These are phyloP conservation scores for Galemys pyrenaicus DNA, from an alignment of 2,113 vertebrate genomes.

Conservation along the genomic window DNA sequence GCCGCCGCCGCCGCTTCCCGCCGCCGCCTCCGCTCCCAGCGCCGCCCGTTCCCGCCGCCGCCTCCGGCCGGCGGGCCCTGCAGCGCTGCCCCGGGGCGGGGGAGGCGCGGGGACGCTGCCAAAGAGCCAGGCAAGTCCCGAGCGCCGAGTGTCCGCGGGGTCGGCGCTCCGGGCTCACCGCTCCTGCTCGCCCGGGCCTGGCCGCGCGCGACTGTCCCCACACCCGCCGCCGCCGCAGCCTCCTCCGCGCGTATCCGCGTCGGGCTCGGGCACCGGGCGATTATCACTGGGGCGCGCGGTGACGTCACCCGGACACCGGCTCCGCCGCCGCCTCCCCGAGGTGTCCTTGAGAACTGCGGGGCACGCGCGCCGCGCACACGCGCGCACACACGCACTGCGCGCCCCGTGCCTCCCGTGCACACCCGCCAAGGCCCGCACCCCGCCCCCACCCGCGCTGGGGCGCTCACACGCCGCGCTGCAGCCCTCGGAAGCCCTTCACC, in stretches of 20 bases:
- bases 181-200: background rate
- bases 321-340: constrained; percentile 95
- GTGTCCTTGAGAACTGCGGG: constrained; percentile 97
- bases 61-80: constrained; percentile 10
- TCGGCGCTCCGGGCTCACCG: background rate
- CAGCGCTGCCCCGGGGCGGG: background rate
- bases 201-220: constrained; percentile 7
- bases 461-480: background rate
- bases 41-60: constrained; percentile 42
- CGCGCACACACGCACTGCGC: constrained; percentile 60
- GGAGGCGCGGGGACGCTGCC: background rate
- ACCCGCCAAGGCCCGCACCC: too few relatives aligned
- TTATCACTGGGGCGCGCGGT: constrained; percentile 99
- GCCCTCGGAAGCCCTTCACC: background rate
- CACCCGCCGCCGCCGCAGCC: constrained; percentile 60
- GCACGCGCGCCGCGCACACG: constrained; percentile 76
- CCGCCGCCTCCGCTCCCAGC: constrained; percentile 38
- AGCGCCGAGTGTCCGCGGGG: background rate
- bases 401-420: constrained; percentile 38
- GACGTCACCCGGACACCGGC: constrained; percentile 97
- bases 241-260: constrained; percentile 95
- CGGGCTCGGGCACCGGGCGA: constrained; percentile 95
- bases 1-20: constrained; percentile 45
- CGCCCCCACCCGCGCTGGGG: background rate
- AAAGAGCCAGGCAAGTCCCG: too few relatives aligned